Conservation (phyloP, 2,888 invertebrate genomes). For the Tipula vernalis region DNA sequence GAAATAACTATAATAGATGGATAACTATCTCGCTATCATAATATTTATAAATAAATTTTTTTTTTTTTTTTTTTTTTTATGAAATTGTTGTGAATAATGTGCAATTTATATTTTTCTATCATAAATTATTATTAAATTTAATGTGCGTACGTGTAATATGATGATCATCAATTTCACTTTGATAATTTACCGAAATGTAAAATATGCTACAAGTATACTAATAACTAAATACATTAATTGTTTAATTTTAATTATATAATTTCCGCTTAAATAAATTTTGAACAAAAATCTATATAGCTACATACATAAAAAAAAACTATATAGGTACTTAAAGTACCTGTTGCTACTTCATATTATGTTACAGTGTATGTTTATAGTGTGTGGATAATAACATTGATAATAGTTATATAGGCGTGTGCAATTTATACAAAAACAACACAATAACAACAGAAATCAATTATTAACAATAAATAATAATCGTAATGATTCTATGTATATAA, state of each 20-base stretch:
- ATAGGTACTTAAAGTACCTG: neutral
- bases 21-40: neutral
- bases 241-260: constrained; percentile 6
- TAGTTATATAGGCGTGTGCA: neutral
- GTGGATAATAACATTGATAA: neutral
- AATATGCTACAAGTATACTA: neutral
- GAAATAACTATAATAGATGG: neutral
- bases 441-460: neutral
- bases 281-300: neutral
- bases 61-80: neutral
- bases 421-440: neutral
- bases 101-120: neutral
- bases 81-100: neutral
- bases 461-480: neutral
- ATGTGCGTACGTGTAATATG: neutral
- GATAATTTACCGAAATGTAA: neutral
- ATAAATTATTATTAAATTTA: neutral
- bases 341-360: neutral
- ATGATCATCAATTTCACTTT: neutral
- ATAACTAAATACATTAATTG: neutral
- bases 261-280: neutral
- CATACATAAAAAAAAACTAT: neutral
- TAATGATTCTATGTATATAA: neutral
- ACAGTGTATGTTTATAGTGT: neutral
- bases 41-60: neutral